Conservation (phyloP, 2,797 vertebrate species). For the Sciurus vulgaris region DNA sequence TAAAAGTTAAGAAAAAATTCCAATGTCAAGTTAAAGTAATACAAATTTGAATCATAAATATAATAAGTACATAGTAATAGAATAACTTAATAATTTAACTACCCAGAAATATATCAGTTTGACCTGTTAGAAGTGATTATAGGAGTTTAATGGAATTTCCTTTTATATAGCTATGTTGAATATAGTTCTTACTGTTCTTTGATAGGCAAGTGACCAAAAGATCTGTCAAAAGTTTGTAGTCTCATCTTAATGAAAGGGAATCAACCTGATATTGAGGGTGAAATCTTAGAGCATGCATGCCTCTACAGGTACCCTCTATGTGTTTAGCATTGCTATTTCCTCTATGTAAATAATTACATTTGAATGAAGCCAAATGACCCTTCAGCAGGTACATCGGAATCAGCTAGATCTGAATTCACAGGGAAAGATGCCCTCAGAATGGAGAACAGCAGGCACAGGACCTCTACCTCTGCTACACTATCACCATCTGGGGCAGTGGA, state of each 20-base stretch:
- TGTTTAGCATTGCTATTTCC: not conserved
- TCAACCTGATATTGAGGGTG: no score
- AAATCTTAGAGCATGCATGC: no score
- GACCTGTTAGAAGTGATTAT: not conserved
- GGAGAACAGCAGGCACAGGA: not conserved
- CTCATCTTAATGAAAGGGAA: no score
- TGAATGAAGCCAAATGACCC: not conserved
- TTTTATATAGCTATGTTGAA: not conserved
- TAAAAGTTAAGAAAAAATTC: not conserved
- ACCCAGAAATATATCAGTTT: not conserved
- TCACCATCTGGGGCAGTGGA: not conserved
- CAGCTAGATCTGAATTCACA: not conserved
- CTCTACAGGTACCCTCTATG: no score
- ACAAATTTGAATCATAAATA: not conserved
- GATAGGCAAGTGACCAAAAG: not conserved
- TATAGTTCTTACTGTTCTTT: not conserved
- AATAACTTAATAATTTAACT: not conserved
- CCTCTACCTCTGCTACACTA: not conserved
- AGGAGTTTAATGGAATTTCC: not conserved
- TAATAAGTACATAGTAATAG: not conserved
- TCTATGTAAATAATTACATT: not conserved
- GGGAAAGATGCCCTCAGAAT: not conserved
- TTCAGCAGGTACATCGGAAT: not conserved
- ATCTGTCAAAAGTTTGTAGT: no score
- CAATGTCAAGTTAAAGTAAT: not conserved